Conservation (phyloP, 2,797 vertebrate species). For the Hemitrygon akajei region DNA sequence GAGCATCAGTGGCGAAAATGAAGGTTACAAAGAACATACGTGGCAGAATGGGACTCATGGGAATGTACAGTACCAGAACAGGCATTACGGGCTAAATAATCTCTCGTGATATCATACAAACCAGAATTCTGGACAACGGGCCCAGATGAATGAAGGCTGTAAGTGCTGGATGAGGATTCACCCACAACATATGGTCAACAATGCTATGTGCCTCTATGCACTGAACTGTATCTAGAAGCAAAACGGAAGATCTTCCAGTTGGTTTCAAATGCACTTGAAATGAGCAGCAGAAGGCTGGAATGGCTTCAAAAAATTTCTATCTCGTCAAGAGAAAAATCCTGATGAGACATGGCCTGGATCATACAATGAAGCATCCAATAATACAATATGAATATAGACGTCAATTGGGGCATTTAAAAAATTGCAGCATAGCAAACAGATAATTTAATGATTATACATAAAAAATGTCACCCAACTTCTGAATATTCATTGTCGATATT, state of each 20-base stretch:
- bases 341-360: slow-evolving; percentile 27
- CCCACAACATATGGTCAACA: slow-evolving; percentile 25
- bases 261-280: background rate
- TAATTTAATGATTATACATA: background rate
- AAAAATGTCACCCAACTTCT: background rate
- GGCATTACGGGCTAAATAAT: too few relatives aligned
- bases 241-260: slow-evolving; percentile 6
- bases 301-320: slow-evolving; percentile 7
- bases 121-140: background rate
- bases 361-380: background rate
- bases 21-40: too few relatives aligned
- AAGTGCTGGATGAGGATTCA: background rate
- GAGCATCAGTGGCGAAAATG: too few relatives aligned
- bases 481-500: background rate
- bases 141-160: background rate
- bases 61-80: too few relatives aligned
- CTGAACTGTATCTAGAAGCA: slow-evolving; percentile 17
- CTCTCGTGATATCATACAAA: too few relatives aligned
- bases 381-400: background rate
- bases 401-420: background rate
- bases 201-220: background rate
- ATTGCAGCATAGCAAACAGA: background rate
- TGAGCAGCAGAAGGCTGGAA: background rate
- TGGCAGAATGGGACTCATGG: too few relatives aligned
- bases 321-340: slow-evolving; percentile 20